Conservation (phyloP, 2,113 vertebrate species). For the Atlantisia rogersi region DNA sequence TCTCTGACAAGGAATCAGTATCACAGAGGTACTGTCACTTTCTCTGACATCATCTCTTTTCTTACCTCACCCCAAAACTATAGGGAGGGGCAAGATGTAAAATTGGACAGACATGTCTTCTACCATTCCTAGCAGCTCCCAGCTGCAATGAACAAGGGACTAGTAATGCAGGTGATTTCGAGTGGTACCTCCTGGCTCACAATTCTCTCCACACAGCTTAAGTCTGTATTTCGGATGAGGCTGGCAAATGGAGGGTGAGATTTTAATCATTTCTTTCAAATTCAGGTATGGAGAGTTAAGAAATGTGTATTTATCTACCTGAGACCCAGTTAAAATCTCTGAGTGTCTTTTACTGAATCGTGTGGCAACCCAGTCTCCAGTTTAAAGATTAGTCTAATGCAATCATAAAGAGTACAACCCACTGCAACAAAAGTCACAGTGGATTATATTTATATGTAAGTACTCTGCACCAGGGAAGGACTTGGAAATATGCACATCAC, state of each 20-base stretch:
- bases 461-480: not conserved
- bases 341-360: constrained; percentile 7
- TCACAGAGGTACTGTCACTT: not conserved
- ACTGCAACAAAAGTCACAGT: not conserved
- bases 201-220: not conserved
- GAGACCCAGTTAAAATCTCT: constrained; percentile 32
- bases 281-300: constrained; percentile 39
- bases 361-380: not conserved
- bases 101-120: not conserved
- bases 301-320: constrained; percentile 15
- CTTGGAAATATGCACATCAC: not conserved
- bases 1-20: not conserved
- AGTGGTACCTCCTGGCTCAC: not conserved
- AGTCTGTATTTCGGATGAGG: constrained; percentile 4
- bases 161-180: not conserved
- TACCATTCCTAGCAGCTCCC: not conserved
- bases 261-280: not conserved
- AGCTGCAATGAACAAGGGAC: not conserved
- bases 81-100: not conserved
- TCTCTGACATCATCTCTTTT: not conserved
- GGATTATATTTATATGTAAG: not conserved
- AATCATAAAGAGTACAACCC: not conserved
- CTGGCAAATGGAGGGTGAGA: not conserved
- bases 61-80: not conserved
- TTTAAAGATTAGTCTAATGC: not conserved